Conservation (phyloP, 2,888 invertebrate genomes). For the Gymnosoma rotundatum region DNA sequence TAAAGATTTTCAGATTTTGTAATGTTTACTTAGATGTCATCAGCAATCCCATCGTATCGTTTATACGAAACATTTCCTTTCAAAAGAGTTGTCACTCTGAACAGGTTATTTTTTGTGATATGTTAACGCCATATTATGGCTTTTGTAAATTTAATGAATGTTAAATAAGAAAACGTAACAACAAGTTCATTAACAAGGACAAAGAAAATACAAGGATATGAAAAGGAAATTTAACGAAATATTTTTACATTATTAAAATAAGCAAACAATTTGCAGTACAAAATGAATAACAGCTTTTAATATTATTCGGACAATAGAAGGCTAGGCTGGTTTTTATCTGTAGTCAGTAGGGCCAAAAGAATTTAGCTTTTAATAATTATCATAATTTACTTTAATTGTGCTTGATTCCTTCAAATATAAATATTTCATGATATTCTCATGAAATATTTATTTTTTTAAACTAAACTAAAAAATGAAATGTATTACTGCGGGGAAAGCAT, state of each 20-base stretch:
- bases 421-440: no score
- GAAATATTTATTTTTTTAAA: no score
- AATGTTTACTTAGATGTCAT: conserved; percentile 67
- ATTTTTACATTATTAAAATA: neutral
- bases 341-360: no score
- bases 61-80: conserved; percentile 17
- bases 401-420: no score
- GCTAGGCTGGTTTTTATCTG: no score
- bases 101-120: conserved; percentile 3
- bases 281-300: neutral
- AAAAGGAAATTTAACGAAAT: neutral
- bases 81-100: conserved; percentile 52
- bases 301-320: no score
- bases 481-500: no score
- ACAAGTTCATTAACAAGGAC: conserved; percentile 63
- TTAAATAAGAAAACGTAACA: conserved; percentile 56
- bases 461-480: no score
- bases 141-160: conserved; percentile 65
- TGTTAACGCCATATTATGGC: conserved; percentile 27
- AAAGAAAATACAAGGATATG: no score
- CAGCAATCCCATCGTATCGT: conserved; percentile 20
- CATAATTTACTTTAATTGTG: no score
- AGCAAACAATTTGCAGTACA: neutral
- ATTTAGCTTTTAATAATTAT: no score
- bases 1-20: conserved; percentile 70